phyloP scores from a whole-genome alignment of 2,888 invertebrate species.

The Nowickia ferox region DNA sequence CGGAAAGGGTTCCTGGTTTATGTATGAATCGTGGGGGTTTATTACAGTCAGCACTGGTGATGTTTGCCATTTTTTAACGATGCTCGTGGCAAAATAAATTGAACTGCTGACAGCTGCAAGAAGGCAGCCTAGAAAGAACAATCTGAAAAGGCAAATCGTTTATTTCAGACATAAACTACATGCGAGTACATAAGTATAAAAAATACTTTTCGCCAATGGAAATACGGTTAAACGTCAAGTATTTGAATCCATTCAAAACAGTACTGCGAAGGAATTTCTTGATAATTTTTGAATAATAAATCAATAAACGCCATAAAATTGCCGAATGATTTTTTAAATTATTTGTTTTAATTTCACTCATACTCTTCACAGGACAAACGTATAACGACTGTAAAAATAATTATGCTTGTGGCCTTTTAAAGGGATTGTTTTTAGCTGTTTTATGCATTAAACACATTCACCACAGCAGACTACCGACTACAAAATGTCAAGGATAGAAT shows the following conservation, averaged over 20 bases:
- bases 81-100: slow-evolving; percentile 87
- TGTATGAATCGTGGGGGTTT: slow-evolving; percentile 87
- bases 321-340: neutral
- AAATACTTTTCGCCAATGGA: slow-evolving; percentile 75
- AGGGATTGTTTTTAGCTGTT: too few relatives aligned
- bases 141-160: slow-evolving; percentile 81
- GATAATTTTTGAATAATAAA: slow-evolving; percentile 38
- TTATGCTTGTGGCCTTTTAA: neutral
- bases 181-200: neutral
- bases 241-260: slow-evolving; percentile 89
- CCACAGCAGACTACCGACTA: too few relatives aligned
- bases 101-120: slow-evolving; percentile 86
- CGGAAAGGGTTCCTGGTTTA: slow-evolving; percentile 90
- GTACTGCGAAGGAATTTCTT: slow-evolving; percentile 86
- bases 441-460: too few relatives aligned
- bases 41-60: slow-evolving; percentile 90
- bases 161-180: neutral
- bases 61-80: slow-evolving; percentile 88
- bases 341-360: neutral
- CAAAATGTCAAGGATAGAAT: too few relatives aligned
- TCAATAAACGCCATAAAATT: slow-evolving; percentile 18
- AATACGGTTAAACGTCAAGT: slow-evolving; percentile 84
- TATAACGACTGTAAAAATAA: neutral
- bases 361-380: neutral
- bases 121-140: slow-evolving; percentile 89